Base-by-base conservation (phyloP, 1,140 invertebrate species). In the Maniola jurtina region DNA sequence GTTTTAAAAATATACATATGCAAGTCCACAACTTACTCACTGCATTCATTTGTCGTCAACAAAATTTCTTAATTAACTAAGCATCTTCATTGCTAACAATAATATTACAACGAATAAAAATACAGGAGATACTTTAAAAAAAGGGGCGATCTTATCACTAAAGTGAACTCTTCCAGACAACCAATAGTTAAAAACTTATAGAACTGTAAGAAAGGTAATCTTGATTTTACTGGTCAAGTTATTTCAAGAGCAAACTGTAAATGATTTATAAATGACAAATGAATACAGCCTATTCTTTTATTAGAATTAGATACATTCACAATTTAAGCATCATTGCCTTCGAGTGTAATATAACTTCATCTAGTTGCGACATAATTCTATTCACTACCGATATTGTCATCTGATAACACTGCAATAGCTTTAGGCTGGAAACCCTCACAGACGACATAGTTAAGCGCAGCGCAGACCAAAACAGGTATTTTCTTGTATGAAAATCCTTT, bases 251-350 rank as follows among this genome's bases (percentile, higher is more conserved):
- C 25, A 25, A 25, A 25, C 5, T 13, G 40, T 45, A 47, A 59
- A 59, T 40, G 0, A 33, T 57, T n/a, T 48, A 5, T 2, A 25
- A 59, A 60, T 68, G 45, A 68, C 55, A 68, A 62, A 62, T 63
- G 35, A 68, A 59, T 63, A 67, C 36, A 61, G 33, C 14, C 5
- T 15, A 8, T 59, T 34, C 40, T 34, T 52, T 42, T 57, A 42
- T 66, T 13, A 42, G 1, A 40, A 7, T 40, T 6, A 45, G 13
- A 11, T 45, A 45, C 42, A 11, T 57, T 40, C 36, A 68, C 68
- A 55, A 71, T 65, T 68, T 68, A 69, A 61, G 78, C 76, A 56
- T 83, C 84, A 84, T 86, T 86, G 84, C 84, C 84, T 83, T 86
- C 70, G 64, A 79, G 76, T 84, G 80, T 79, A 63, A 73, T 57